A percentile compares a stretch with the other conserved stretches of the same genome.
Conservation (phyloP, 2,888 invertebrate species). For the Automeris io region DNA sequence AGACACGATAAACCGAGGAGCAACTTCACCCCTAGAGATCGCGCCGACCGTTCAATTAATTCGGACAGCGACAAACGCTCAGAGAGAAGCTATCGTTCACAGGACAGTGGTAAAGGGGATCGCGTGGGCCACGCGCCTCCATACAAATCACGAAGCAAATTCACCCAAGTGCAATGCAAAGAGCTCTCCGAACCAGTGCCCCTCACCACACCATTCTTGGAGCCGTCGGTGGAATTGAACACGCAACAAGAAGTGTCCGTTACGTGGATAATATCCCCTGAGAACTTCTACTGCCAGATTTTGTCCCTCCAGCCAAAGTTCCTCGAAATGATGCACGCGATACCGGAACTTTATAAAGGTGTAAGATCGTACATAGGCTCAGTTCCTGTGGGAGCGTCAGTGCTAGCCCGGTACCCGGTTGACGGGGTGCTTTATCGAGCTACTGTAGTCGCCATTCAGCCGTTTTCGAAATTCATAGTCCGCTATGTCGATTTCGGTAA, state of each 20-base stretch:
- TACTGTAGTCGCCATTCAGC: conserved; percentile 76
- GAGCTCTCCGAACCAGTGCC: conserved; percentile 64
- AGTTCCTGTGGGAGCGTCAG: conserved; percentile 78
- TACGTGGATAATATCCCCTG: conserved; percentile 86
- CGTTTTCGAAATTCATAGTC: conserved; percentile 79
- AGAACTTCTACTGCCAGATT: conserved; percentile 82
- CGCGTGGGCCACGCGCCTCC: conserved; percentile 41
- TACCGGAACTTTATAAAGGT: conserved; percentile 81
- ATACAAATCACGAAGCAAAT: conserved; percentile 45
- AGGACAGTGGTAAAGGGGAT: conserved; percentile 35
- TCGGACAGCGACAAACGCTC: conserved; percentile 45
- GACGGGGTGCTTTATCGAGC: conserved; percentile 85
- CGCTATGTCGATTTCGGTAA: conserved; percentile 88
- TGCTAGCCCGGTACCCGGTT: conserved; percentile 82
- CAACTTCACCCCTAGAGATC: conserved; percentile 55
- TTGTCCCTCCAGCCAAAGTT: conserved; percentile 74
- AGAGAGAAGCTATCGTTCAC: conserved; percentile 45
- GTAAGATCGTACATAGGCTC: conserved; percentile 53
- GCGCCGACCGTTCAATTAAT: conserved; percentile 39
- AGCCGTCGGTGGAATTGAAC: conserved; percentile 65
- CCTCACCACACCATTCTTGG: conserved; percentile 62
- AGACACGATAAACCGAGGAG: conserved; percentile 36
- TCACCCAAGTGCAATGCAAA: conserved; percentile 51
- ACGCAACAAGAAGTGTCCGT: conserved; percentile 77
- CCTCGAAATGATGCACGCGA: conserved; percentile 81